Percentiles rank a stretch among this genome's conserved stretches.
These are phyloP conservation scores for Neocrepidodera transversa DNA, from an alignment of 2,888 invertebrate genomes.

Conservation along the genomic window DNA sequence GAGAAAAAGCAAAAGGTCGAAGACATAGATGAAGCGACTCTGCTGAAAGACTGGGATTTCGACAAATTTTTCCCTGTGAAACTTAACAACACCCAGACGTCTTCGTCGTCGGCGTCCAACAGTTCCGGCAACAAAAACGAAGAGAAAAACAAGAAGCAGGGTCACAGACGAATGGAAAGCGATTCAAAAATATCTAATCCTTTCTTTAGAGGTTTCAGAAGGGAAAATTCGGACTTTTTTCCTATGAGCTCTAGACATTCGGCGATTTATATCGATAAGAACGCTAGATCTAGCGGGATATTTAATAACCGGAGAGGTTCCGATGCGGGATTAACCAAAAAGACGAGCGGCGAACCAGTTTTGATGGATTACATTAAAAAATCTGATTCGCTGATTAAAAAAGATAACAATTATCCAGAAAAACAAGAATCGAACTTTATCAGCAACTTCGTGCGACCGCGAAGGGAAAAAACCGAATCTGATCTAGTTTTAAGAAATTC, in stretches of 20 bases:
- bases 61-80: constrained; percentile 77
- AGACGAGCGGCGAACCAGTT: constrained; percentile 71
- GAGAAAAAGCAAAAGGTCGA: constrained; percentile 54
- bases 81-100: constrained; percentile 44
- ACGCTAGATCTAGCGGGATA: constrained; percentile 71
- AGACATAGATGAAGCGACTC: constrained; percentile 75
- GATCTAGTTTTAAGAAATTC: constrained; percentile 79
- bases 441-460: constrained; percentile 67
- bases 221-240: constrained; percentile 86
- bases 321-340: constrained; percentile 63
- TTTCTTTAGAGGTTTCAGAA: constrained; percentile 79
- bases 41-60: constrained; percentile 88
- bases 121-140: constrained; percentile 48
- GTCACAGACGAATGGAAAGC: constrained; percentile 76
- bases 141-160: constrained; percentile 54
- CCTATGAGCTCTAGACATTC: constrained; percentile 80
- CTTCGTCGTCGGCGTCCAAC: constrained; percentile 54
- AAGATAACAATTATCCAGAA: constrained; percentile 44
- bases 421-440: constrained; percentile 43
- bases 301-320: constrained; percentile 71
- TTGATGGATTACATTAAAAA: constrained; percentile 74
- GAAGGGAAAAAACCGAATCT: constrained; percentile 89
- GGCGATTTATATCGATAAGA: constrained; percentile 67
- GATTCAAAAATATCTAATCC: constrained; percentile 73
- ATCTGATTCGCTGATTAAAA: constrained; percentile 59